These are phyloP conservation scores for Polyodon spathula DNA, from an alignment of 2,113 vertebrate genomes.

Conservation along the genomic window DNA sequence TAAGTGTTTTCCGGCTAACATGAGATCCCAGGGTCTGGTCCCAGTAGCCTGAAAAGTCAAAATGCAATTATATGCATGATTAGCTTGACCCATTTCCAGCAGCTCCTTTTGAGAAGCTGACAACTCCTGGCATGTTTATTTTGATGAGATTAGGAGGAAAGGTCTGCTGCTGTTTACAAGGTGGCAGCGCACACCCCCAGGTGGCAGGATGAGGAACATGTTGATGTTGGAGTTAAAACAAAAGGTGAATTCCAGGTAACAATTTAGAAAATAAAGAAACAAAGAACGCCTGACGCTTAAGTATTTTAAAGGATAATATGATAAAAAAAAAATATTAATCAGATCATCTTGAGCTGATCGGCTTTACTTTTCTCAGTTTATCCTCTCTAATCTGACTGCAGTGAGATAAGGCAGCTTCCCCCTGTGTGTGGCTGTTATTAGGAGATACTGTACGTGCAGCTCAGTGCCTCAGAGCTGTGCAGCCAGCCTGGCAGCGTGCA, in stretches of 20 bases:
- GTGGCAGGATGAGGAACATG: conserved; percentile 47
- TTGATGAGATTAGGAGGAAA: conserved; percentile 58
- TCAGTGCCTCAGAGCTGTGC: conserved; percentile 19
- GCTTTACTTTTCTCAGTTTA: conserved; percentile 53
- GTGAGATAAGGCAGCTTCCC: conserved; percentile 58
- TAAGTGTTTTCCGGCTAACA: conserved; percentile 70
- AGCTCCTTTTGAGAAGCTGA: conserved; percentile 50
- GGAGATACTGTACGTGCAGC: conserved; percentile 33
- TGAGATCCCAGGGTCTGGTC: conserved; percentile 73
- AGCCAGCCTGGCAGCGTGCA: neutral
- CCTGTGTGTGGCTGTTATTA: conserved; percentile 52
- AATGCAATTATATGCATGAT: conserved; percentile 88
- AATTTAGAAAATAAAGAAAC: conserved; percentile 53
- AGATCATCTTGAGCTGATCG: conserved; percentile 59
- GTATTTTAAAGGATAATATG: conserved; percentile 53
- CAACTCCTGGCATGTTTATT: conserved; percentile 59
- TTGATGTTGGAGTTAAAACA: conserved; percentile 5
- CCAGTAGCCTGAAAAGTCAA: conserved; percentile 71
- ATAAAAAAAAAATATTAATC: conserved; percentile 57
- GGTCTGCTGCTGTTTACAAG: conserved; percentile 34
- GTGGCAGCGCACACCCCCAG: conserved; percentile 55
- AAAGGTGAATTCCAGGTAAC: conserved; percentile 15
- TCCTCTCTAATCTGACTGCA: conserved; percentile 68
- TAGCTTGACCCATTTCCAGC: conserved; percentile 76
- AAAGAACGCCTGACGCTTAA: conserved; percentile 57